Evolutionary conservation across 1,140 invertebrate species (phyloP), one percentile per base, ranked within the genome.

Genomic region (Druon quercuslanigerum): DNA sequence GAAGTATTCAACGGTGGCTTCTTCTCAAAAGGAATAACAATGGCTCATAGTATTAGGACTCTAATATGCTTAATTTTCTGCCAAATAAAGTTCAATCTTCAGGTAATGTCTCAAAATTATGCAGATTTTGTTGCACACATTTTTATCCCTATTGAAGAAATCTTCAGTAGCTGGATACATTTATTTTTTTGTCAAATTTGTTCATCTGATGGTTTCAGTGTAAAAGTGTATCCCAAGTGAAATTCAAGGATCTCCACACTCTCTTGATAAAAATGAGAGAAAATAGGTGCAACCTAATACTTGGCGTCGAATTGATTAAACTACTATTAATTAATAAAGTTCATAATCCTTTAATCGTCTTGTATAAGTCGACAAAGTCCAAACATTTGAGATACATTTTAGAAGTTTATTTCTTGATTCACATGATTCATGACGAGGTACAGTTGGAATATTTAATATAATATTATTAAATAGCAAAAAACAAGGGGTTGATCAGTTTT

Each of bases 11-110:
- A 12, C 1, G 51, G 71, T 17, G 81, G 80, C 54, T 86, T 85
- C 71, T 76, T 77, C 0, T 40, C 57, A 9, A 25, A 83, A 12
- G 78, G 76, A 13, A 71, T 71, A 8, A 51, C 72, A 50, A 71
- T 86, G 33, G 73, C 81, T 3, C 70, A 71, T 0, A 71, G 78
- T 11, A 57, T 86, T 54, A 74, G 81, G 17, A 52, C 80, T 0
- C 66, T 86, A 5, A 52, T 74, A 3, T 81, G 74, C n/a, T 74
- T 86, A 13, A 66, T 86, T 12, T 52, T 72, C 17, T 81, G 60
- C 20, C 84, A 86, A 70, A 50, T 50, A 7, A 50, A 60, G 54
- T 84, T 72, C 17, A 73, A 73, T 17, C 25, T 84, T 20, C 73
- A 83, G 82, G 84, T 85, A 71, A 51, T 51, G 25, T 33, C 9